These are phyloP conservation scores for Pelochelys cantorii DNA, from an alignment of 2,797 vertebrate genomes.

Conservation along the genomic window DNA sequence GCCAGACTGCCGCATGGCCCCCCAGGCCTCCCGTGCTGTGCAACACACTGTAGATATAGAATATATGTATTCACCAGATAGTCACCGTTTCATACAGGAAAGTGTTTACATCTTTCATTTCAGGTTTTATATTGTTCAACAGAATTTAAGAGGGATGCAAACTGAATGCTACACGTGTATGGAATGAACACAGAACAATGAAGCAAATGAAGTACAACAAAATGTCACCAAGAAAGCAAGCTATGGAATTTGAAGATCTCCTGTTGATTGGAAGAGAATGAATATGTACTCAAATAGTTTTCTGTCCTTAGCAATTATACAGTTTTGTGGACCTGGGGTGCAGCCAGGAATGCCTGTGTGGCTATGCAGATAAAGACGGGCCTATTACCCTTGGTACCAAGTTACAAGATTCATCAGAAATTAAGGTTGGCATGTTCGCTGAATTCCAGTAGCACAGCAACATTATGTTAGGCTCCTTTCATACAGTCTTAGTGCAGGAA, in stretches of 20 bases:
- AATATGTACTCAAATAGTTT: background rate
- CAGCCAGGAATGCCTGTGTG: background rate
- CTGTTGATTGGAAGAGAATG: background rate
- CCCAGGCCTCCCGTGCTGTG: rapidly evolving
- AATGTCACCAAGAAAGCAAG: background rate
- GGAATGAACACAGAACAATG: background rate
- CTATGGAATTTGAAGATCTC: rapidly evolving
- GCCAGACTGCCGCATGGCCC: no score
- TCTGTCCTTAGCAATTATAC: background rate
- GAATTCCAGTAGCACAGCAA: background rate
- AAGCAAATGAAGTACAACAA: background rate
- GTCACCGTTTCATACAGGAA: background rate
- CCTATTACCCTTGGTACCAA: background rate
- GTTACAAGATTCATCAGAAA: background rate
- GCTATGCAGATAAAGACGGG: background rate
- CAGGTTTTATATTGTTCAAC: background rate
- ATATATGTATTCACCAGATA: background rate
- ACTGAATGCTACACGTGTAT: background rate
- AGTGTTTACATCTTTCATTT: background rate
- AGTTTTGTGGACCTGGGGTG: background rate
- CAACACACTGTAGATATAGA: background rate
- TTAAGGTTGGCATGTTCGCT: background rate
- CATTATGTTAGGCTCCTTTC: background rate
- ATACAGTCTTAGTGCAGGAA: background rate
- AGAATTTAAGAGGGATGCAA: background rate